phyloP scores from a whole-genome alignment of 2,888 invertebrate genomes.

The Idaea biselata region DNA sequence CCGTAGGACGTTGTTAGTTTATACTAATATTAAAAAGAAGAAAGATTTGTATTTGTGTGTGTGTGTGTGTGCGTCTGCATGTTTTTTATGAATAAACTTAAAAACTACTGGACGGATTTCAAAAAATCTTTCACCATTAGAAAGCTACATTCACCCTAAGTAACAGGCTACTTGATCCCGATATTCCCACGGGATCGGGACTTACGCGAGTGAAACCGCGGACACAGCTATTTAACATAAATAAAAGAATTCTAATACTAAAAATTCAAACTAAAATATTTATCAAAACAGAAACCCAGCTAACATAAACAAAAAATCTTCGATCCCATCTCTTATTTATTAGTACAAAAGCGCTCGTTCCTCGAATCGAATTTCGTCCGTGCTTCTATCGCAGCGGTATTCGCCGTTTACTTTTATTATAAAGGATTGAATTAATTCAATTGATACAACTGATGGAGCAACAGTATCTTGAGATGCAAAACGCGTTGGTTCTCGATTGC shows the following conservation, averaged over 20 bases:
- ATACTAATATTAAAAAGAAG: no score
- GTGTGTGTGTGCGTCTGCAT: no score
- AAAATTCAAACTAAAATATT: not conserved
- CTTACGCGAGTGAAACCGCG: no score
- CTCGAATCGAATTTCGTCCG: conserved; percentile 21
- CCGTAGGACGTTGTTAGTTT: no score
- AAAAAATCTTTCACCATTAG: no score
- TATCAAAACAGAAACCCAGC: not conserved
- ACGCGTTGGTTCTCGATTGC: conserved; percentile 17
- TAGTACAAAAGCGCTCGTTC: conserved; percentile 19
- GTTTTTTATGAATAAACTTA: no score
- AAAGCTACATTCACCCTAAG: no score
- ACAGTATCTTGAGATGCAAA: conserved; percentile 21
- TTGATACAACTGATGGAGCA: conserved; percentile 18
- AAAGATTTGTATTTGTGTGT: no score
- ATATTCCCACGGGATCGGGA: no score
- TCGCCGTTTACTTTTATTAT: conserved; percentile 33
- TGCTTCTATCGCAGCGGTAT: conserved; percentile 18
- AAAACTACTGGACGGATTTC: no score
- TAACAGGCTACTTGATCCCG: no score
- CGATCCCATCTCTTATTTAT: conserved; percentile 16
- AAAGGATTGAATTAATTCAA: conserved; percentile 33
- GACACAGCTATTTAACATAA: no score
- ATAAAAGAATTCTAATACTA: not conserved
- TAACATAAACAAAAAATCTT: conserved; percentile 2